A percentile compares a stretch with the other conserved stretches of the same genome.
Conservation (phyloP, 2,797 vertebrate species). For the Macropus fuliginosus region DNA sequence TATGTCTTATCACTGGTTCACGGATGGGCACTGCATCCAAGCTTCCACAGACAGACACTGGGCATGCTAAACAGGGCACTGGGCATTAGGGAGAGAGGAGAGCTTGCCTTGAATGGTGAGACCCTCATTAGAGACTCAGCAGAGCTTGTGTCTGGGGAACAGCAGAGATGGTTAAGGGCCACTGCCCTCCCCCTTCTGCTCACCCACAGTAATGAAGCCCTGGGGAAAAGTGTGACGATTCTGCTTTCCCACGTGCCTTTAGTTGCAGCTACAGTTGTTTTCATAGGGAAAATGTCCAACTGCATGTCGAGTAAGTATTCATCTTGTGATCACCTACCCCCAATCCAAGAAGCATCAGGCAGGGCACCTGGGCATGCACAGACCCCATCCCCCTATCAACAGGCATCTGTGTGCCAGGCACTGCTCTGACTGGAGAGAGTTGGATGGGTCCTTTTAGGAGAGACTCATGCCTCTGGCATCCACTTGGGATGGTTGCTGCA, state of each 20-base stretch:
- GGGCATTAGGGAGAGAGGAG: not conserved
- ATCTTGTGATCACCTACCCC: slow-evolving; percentile 81
- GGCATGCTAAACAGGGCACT: not conserved
- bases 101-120: not conserved
- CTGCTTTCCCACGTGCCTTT: slow-evolving; percentile 70
- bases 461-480: not conserved
- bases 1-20: not conserved
- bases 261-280: slow-evolving; percentile 73
- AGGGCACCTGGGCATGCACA: slow-evolving; percentile 68
- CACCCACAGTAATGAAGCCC: not conserved
- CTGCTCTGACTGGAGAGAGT: too few relatives aligned
- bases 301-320: slow-evolving; percentile 82
- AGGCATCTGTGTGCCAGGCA: not conserved
- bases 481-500: not conserved
- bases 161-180: not conserved
- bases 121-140: not conserved
- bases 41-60: not conserved
- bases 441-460: not conserved
- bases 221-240: slow-evolving; percentile 31
- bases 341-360: slow-evolving; percentile 79
- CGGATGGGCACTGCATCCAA: not conserved
- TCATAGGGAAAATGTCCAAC: slow-evolving; percentile 76
- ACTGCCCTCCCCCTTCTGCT: not conserved
- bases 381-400: too few relatives aligned
- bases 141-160: not conserved